phyloP scores from a whole-genome alignment of 1,140 invertebrate genomes.

The Chionoecetes opilio region DNA sequence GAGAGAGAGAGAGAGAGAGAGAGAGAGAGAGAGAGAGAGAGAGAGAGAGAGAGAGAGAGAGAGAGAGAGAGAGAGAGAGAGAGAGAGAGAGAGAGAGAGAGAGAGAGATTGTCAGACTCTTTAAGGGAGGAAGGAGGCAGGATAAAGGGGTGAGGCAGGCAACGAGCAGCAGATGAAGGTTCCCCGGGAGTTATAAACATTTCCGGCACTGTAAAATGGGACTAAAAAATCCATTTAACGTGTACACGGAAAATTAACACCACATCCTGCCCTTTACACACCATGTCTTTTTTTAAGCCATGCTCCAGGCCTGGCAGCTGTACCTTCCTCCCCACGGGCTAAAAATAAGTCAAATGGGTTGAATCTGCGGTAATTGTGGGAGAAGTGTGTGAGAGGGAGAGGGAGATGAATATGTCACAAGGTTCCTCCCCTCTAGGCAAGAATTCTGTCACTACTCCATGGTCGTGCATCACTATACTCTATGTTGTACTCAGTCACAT shows the following conservation, averaged over 20 bases:
- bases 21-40: background rate
- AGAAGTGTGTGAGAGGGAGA: background rate
- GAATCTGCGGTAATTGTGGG: background rate
- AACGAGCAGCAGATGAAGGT: background rate
- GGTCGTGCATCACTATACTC: background rate
- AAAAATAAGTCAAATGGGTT: background rate
- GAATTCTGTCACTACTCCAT: background rate
- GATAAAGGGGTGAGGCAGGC: background rate
- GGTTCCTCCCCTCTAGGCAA: background rate
- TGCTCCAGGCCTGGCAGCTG: background rate
- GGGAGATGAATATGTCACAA: background rate
- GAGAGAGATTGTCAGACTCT: too few species aligned
- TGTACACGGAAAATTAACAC: constrained; percentile 44
- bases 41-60: constrained; percentile 13
- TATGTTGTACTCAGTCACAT: background rate
- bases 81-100: constrained; percentile 21
- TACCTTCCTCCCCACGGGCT: background rate
- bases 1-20: too few species aligned
- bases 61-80: constrained; percentile 3
- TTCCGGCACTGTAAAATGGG: constrained; percentile 31
- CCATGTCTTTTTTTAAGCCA: background rate
- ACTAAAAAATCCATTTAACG: background rate
- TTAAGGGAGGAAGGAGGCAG: too few species aligned
- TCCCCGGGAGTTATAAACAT: constrained; percentile 20
- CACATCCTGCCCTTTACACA: constrained; percentile 8